Evolutionary conservation across 2,888 invertebrate genomes (phyloP).

Genomic region (Cacoxenus indagator): DNA sequence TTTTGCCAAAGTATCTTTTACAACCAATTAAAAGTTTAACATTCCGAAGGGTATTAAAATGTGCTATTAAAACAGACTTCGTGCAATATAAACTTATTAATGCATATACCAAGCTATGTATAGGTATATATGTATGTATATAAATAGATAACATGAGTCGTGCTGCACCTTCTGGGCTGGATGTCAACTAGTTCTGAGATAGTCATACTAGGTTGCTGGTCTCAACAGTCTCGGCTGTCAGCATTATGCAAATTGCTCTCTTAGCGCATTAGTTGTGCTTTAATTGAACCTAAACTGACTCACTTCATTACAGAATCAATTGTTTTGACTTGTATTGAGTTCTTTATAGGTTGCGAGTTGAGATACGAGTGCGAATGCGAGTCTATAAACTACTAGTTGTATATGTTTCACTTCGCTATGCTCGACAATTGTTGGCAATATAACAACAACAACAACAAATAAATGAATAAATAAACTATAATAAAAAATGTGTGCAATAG

Average conservation of each 20-base stretch:
- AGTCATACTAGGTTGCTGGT: background rate
- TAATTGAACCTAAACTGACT: background rate
- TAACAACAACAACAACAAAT: too few relatives aligned
- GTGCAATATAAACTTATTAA: background rate
- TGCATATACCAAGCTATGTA: background rate
- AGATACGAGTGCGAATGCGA: background rate
- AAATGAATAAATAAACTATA: too few relatives aligned
- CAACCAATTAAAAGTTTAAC: too few relatives aligned
- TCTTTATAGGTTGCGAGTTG: background rate
- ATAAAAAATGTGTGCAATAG: too few relatives aligned
- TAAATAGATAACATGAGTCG: background rate
- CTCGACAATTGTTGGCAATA: too few relatives aligned
- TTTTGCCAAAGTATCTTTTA: too few relatives aligned
- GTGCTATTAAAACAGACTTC: background rate
- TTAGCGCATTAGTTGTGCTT: background rate
- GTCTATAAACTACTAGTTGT: background rate
- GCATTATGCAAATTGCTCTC: background rate
- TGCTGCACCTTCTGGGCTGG: background rate
- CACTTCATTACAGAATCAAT: background rate
- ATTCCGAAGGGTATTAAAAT: background rate
- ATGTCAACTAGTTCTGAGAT: background rate
- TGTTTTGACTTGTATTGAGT: background rate
- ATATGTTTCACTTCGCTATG: too few relatives aligned
- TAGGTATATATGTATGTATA: background rate
- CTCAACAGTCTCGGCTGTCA: background rate